Percentiles rank a stretch among this genome's conserved stretches.
Conservation (phyloP, 2,113 vertebrate species). For the Spilogale gracilis region DNA sequence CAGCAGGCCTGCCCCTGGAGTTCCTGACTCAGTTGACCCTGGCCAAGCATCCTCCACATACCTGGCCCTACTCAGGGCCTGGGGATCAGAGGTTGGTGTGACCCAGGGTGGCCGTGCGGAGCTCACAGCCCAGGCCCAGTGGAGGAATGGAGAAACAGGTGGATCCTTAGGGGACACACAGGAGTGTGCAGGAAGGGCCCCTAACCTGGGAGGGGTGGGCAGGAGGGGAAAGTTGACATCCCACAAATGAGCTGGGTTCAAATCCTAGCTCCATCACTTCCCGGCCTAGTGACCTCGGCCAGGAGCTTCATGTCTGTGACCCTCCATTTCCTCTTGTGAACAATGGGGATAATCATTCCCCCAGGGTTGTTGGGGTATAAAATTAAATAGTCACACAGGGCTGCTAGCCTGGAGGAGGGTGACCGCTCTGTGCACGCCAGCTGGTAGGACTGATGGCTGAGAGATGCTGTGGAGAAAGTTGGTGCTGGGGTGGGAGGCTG, state of each 20-base stretch:
- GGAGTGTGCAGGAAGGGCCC: neutral
- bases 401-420: neutral
- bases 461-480: neutral
- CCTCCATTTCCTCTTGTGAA: neutral
- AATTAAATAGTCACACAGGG: neutral
- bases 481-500: fast-evolving
- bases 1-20: too few relatives aligned
- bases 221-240: fast-evolving
- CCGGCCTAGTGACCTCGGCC: neutral
- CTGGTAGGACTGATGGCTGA: fast-evolving
- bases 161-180: neutral
- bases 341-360: neutral
- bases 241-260: neutral
- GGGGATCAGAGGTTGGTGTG: neutral
- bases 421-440: fast-evolving
- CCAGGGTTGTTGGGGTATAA: neutral
- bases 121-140: neutral
- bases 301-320: neutral
- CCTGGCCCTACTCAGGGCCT: neutral
- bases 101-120: neutral
- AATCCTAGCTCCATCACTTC: neutral
- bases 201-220: neutral
- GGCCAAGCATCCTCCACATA: fast-evolving
- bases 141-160: neutral
- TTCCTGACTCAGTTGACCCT: neutral